Evolutionary conservation across 2,888 invertebrate species (phyloP).

Genomic region (Argyresthia albistria): DNA sequence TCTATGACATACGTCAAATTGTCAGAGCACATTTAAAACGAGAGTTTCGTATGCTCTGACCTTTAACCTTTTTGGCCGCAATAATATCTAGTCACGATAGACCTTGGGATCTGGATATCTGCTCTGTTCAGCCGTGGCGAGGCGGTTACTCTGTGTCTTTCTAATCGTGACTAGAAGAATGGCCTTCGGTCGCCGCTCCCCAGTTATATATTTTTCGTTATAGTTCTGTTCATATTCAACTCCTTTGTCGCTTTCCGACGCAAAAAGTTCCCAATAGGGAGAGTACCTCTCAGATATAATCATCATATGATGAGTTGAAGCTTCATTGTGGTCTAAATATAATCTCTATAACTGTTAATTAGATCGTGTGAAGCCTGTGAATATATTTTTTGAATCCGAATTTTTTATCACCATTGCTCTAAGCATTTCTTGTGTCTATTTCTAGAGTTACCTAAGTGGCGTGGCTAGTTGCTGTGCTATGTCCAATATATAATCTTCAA

Average conservation of each 20-base stretch:
- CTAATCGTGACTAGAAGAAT: conserved; percentile 42
- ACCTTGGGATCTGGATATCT: conserved; percentile 47
- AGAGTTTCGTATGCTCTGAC: conserved; percentile 17
- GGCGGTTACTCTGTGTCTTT: conserved; percentile 25
- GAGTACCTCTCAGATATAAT: not conserved
- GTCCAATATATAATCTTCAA: too few species aligned
- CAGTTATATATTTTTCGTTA: conserved; percentile 37
- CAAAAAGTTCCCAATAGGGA: conserved; percentile 12
- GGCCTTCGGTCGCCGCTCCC: conserved; percentile 61
- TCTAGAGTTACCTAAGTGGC: too few species aligned
- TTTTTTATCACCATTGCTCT: too few species aligned
- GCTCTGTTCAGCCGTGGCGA: conserved; percentile 10
- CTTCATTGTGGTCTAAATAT: too few species aligned
- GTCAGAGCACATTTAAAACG: conserved; percentile 29
- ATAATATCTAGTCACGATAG: conserved; percentile 42
- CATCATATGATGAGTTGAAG: too few species aligned
- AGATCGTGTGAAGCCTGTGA: too few species aligned
- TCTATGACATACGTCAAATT: conserved; percentile 38
- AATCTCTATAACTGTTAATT: too few species aligned
- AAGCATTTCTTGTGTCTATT: too few species aligned
- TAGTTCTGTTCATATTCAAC: conserved; percentile 24
- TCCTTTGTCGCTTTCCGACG: conserved; percentile 22
- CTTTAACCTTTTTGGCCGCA: conserved; percentile 43
- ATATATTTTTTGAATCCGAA: too few species aligned
- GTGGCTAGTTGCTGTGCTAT: too few species aligned